Percentiles rank a stretch among this genome's conserved stretches.
Evolutionary conservation across 1,140 invertebrate genomes (phyloP).

Genomic region (Pararge aegeria): DNA sequence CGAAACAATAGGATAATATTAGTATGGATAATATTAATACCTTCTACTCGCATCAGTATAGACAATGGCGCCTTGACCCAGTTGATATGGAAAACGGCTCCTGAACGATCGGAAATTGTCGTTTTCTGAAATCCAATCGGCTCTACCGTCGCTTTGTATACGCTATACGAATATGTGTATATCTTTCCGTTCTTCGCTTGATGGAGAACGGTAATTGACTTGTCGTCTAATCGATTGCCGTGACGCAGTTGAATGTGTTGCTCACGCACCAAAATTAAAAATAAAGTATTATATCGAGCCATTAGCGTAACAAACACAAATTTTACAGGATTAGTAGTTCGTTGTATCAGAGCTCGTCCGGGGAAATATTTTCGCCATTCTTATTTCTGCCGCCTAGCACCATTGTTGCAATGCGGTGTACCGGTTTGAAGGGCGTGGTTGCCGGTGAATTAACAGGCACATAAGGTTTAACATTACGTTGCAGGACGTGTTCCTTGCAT

Average conservation of each 20-base stretch:
- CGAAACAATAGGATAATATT: too few relatives aligned
- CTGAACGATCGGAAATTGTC: conserved; percentile 17
- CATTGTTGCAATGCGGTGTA: too few relatives aligned
- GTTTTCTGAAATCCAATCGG: conserved; percentile 13
- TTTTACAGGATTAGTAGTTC: too few relatives aligned
- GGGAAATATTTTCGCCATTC: too few relatives aligned
- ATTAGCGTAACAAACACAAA: not conserved
- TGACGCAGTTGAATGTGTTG: not conserved
- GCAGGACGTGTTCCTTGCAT: too few relatives aligned
- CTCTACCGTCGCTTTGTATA: not conserved
- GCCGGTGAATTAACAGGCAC: too few relatives aligned
- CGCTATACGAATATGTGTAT: not conserved
- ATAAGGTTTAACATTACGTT: too few relatives aligned
- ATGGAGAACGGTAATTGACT: not conserved
- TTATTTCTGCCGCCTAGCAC: too few relatives aligned
- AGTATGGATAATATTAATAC: too few relatives aligned
- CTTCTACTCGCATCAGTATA: too few relatives aligned
- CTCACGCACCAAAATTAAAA: not conserved
- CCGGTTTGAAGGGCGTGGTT: too few relatives aligned
- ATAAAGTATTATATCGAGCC: not conserved
- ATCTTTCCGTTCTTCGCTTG: not conserved
- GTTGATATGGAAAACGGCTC: conserved; percentile 13
- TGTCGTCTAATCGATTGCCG: not conserved
- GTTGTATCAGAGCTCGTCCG: too few relatives aligned
- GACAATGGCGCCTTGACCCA: conserved; percentile 19